phyloP scores from a whole-genome alignment of 2,888 invertebrate species.

The Ischnus inquisitorius region DNA sequence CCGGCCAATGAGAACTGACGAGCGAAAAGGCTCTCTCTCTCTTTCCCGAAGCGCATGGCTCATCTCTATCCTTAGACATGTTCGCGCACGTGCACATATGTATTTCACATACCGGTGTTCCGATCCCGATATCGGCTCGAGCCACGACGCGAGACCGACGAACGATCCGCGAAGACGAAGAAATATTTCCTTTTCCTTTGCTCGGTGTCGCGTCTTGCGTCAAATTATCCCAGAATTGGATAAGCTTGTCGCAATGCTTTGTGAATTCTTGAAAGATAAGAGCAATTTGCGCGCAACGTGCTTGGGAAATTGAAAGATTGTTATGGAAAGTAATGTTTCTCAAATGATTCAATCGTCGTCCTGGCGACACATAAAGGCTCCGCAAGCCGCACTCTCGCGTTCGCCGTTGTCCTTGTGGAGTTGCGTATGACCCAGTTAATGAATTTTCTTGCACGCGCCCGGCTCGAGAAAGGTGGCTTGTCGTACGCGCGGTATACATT shows the following conservation, averaged over 20 bases:
- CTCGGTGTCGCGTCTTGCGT: no score
- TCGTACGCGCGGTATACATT: conserved; percentile 21
- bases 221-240: background rate
- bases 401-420: conserved; percentile 30
- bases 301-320: no score
- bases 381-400: background rate
- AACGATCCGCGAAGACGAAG: background rate
- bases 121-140: background rate
- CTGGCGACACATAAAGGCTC: background rate
- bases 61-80: conserved; percentile 11
- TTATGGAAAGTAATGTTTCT: no score
- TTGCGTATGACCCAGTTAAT: conserved; percentile 60
- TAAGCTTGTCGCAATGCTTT: no score
- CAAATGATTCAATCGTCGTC: conserved; percentile 16
- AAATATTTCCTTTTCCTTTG: background rate
- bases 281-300: no score
- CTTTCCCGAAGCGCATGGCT: conserved; percentile 1
- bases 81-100: conserved; percentile 39
- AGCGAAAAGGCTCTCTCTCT: conserved; percentile 1
- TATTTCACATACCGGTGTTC: conserved; percentile 35
- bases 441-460: conserved; percentile 55
- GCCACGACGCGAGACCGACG: background rate
- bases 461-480: conserved; percentile 56
- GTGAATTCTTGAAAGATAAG: no score
- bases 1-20: conserved; percentile 12